These are phyloP conservation scores for Calliopum simillimum DNA, from an alignment of 2,888 invertebrate genomes.

Conservation along the genomic window DNA sequence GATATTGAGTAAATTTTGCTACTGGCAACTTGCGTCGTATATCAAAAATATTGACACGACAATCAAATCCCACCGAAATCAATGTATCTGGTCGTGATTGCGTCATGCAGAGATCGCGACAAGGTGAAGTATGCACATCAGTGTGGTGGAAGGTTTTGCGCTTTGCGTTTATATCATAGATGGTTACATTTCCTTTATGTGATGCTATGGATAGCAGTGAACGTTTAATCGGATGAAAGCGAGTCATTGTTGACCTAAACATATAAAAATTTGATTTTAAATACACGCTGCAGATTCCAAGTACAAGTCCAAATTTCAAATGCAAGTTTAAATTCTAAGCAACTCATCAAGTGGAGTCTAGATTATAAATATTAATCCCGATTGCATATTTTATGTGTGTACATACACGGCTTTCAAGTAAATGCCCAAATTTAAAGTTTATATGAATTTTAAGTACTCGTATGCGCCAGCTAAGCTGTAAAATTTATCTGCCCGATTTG, in stretches of 20 bases:
- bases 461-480: too few species aligned
- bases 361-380: too few species aligned
- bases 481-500: too few species aligned
- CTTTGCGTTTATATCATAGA: constrained; percentile 63
- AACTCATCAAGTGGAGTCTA: too few species aligned
- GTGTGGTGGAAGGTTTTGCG: constrained; percentile 55
- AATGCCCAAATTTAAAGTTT: too few species aligned
- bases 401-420: too few species aligned
- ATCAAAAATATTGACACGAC: constrained; percentile 64
- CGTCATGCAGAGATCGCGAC: constrained; percentile 64
- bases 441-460: too few species aligned
- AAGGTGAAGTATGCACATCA: constrained; percentile 63
- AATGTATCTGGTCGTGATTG: constrained; percentile 57
- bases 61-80: constrained; percentile 65
- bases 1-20: constrained; percentile 53
- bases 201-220: constrained; percentile 62
- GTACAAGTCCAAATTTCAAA: too few species aligned
- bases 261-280: background rate
- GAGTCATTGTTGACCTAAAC: constrained; percentile 60
- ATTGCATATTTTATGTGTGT: too few species aligned
- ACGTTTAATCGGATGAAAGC: constrained; percentile 65
- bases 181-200: constrained; percentile 60
- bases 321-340: too few species aligned
- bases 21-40: constrained; percentile 59
- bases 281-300: too few species aligned